Conservation (phyloP, 1,140 invertebrate species). For the Argopecten irradians region DNA sequence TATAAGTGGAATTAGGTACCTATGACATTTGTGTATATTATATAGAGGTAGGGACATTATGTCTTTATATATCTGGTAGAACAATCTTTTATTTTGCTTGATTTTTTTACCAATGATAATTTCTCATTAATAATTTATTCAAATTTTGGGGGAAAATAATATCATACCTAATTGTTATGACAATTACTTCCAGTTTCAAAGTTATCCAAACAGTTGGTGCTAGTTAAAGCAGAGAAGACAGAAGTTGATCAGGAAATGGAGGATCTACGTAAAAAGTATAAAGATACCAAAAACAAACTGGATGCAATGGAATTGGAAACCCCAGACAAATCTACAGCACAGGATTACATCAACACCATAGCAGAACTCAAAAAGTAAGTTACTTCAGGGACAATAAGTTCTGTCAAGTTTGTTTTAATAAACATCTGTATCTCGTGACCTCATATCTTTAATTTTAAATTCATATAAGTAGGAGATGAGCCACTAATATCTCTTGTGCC, state of each 20-base stretch:
- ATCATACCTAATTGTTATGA: not conserved
- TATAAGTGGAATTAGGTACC: not conserved
- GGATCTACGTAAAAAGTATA: constrained; percentile 53
- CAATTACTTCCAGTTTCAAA: constrained; percentile 61
- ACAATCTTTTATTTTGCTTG: no score
- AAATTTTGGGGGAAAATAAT: no score
- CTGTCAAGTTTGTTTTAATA: no score
- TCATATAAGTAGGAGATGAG: no score
- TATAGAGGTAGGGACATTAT: no score
- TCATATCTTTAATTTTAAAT: no score
- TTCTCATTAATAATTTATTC: no score
- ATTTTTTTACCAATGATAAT: no score
- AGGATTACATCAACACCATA: constrained; percentile 67
- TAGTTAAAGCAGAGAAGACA: constrained; percentile 62
- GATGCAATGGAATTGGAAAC: constrained; percentile 62
- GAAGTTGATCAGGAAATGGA: constrained; percentile 66
- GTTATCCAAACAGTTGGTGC: constrained; percentile 64
- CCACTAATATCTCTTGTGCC: no score
- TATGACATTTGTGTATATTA: not conserved
- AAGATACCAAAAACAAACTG: constrained; percentile 66
- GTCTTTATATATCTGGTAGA: no score
- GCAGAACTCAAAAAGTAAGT: constrained; percentile 68
- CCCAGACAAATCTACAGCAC: constrained; percentile 57
- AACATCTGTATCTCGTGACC: no score
- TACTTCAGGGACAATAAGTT: no score